phyloP scores from a whole-genome alignment of 2,797 vertebrate species.

The Channallabes apus region DNA sequence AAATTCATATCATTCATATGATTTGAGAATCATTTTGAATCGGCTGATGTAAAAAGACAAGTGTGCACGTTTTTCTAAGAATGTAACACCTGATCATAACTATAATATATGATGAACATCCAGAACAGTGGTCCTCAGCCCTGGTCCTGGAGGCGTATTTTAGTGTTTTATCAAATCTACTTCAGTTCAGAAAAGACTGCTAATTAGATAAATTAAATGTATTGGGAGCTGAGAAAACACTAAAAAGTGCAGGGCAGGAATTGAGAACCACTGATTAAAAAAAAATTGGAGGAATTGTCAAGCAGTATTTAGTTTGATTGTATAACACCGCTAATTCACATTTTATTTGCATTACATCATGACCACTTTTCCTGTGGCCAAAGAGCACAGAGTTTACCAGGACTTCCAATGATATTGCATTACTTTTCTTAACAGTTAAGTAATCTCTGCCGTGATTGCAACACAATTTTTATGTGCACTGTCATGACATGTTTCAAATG shows the following conservation, averaged over 20 bases:
- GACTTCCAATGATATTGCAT: neutral
- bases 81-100: neutral
- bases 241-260: too few species aligned
- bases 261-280: neutral
- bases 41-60: neutral
- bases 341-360: neutral
- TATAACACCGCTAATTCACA: neutral
- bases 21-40: neutral
- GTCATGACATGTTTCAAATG: neutral
- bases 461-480: neutral
- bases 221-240: too few species aligned
- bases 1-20: neutral
- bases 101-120: neutral
- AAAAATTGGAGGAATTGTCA: neutral
- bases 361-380: neutral
- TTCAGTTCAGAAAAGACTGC: too few species aligned
- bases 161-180: too few species aligned
- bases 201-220: too few species aligned
- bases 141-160: too few species aligned
- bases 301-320: neutral
- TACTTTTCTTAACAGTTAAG: neutral
- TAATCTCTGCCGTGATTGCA: neutral
- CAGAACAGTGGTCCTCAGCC: too few species aligned
- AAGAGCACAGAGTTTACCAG: neutral
- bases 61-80: neutral